phyloP scores from a whole-genome alignment of 2,113 vertebrate species.

The Notarius lentiginosus region DNA sequence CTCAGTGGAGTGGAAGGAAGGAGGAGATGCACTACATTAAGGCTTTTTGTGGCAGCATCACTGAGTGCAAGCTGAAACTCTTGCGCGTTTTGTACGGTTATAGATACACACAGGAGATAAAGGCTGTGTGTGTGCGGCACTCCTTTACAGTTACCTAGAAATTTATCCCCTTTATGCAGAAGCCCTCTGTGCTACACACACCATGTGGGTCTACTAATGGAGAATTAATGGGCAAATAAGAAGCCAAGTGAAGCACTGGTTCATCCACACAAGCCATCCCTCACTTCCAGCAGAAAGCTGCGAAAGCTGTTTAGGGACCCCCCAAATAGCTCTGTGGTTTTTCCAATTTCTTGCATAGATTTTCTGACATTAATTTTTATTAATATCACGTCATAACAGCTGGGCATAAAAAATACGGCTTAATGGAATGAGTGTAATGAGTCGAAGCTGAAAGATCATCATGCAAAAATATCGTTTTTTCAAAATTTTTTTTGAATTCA shows the following conservation, averaged over 20 bases:
- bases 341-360: slow-evolving; percentile 22
- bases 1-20: slow-evolving; percentile 54
- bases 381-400: slow-evolving; percentile 14
- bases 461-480: no score
- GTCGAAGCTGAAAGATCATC: background rate
- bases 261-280: slow-evolving; percentile 34
- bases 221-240: slow-evolving; percentile 68
- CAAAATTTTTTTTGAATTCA: no score
- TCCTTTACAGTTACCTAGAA: slow-evolving; percentile 42
- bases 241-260: slow-evolving; percentile 43
- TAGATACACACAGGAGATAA: background rate
- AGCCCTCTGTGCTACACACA: slow-evolving; percentile 26
- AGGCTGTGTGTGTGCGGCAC: background rate
- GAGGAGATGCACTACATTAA: background rate
- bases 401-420: background rate
- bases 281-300: slow-evolving; percentile 32
- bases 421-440: background rate
- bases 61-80: background rate
- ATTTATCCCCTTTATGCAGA: slow-evolving; percentile 26
- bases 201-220: slow-evolving; percentile 63
- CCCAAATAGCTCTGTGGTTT: slow-evolving; percentile 20
- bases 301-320: slow-evolving; percentile 13
- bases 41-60: background rate
- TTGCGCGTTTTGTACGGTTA: background rate
- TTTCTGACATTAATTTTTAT: slow-evolving; percentile 12